These are phyloP conservation scores for Neopelma chrysocephalum DNA, from an alignment of 2,797 vertebrate genomes.

Conservation along the genomic window DNA sequence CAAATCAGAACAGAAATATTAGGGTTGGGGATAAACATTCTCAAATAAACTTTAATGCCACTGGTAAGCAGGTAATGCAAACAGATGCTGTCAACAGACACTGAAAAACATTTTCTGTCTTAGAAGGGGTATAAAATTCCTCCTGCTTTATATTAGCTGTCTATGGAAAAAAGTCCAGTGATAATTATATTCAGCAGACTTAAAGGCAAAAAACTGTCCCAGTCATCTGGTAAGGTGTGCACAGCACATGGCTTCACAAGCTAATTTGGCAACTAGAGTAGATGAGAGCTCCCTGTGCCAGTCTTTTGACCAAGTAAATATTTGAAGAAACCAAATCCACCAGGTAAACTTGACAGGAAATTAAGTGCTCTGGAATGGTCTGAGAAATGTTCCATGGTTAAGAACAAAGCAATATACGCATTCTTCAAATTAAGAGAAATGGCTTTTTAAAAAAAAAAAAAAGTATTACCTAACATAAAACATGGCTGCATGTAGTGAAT, in stretches of 20 bases:
- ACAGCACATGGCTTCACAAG: neutral
- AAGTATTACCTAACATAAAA: neutral
- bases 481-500: neutral
- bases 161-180: neutral
- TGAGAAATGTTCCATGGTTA: neutral
- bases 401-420: neutral
- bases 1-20: neutral
- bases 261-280: neutral
- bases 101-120: neutral
- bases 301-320: constrained; percentile 1
- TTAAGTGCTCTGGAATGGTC: neutral
- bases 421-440: constrained; percentile 9
- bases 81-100: neutral
- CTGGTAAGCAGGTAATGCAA: neutral
- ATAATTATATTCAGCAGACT: neutral
- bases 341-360: constrained; percentile 35
- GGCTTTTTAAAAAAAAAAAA: neutral
- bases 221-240: neutral
- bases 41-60: neutral
- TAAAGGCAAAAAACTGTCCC: neutral
- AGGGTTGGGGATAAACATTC: neutral
- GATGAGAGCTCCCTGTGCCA: neutral
- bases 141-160: neutral
- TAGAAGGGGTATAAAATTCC: neutral
- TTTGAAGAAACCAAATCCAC: neutral